Evolutionary conservation across 2,888 invertebrate species (phyloP).

Genomic region (Cetonia aurata): DNA sequence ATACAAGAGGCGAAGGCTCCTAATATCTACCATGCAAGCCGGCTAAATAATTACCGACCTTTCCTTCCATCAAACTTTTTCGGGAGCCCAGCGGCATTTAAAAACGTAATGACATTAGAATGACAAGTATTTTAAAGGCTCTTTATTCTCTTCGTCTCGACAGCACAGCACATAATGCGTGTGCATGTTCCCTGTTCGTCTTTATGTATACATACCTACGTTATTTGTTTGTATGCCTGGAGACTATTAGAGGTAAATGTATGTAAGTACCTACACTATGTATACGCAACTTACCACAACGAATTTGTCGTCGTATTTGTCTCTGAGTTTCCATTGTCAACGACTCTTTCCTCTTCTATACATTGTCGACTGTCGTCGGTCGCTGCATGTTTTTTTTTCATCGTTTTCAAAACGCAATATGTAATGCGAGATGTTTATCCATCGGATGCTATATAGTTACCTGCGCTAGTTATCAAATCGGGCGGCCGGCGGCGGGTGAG

Average conservation of each 20-base stretch:
- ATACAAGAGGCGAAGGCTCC: not conserved
- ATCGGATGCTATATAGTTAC: not conserved
- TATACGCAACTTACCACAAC: conserved; percentile 59
- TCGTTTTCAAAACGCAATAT: conserved; percentile 58
- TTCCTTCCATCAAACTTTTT: conserved; percentile 18
- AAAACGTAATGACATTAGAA: conserved; percentile 44
- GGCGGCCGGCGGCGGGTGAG: conserved; percentile 39
- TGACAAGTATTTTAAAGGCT: conserved; percentile 40
- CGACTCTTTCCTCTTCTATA: conserved; percentile 31
- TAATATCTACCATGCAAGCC: conserved; percentile 35
- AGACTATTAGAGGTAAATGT: not conserved
- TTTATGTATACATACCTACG: not conserved
- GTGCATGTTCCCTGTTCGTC: not conserved
- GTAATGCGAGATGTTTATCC: conserved; percentile 66
- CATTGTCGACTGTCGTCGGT: conserved; percentile 1
- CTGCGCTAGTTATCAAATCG: conserved; percentile 49
- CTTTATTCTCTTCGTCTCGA: conserved; percentile 44
- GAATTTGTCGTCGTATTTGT: conserved; percentile 62
- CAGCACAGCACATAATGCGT: not conserved
- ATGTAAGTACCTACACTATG: too few relatives aligned
- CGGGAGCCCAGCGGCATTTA: conserved; percentile 35
- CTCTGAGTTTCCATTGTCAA: conserved; percentile 46
- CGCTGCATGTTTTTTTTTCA: conserved; percentile 54
- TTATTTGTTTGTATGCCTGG: not conserved
- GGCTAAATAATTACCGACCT: conserved; percentile 47